phyloP scores from a whole-genome alignment of 2,888 invertebrate species.

The Pollenia amentaria region DNA sequence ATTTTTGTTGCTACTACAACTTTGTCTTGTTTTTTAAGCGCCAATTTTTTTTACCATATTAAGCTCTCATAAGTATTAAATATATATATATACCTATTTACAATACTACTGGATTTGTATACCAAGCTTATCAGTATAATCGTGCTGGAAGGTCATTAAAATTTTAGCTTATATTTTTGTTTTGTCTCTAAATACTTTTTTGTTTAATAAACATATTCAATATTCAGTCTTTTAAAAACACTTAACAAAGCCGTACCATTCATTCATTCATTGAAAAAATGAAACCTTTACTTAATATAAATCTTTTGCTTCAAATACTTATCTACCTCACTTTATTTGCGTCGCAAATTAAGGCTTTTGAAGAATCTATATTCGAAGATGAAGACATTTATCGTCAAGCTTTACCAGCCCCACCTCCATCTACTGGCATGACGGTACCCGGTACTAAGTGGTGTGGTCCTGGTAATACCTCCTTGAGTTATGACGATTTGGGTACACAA shows the following conservation, averaged over 20 bases:
- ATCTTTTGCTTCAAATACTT: neutral
- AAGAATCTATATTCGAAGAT: constrained; percentile 83
- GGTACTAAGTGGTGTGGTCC: constrained; percentile 98
- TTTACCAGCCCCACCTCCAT: constrained; percentile 78
- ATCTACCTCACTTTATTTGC: neutral
- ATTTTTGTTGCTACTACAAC: too few relatives aligned
- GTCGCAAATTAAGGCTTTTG: constrained; percentile 64
- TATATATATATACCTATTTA: neutral
- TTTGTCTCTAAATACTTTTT: neutral
- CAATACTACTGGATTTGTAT: constrained; percentile 12
- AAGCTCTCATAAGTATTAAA: neutral
- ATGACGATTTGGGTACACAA: constrained; percentile 92
- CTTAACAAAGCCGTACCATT: neutral
- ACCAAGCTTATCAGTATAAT: constrained; percentile 40
- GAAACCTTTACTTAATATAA: neutral
- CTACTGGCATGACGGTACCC: constrained; percentile 84
- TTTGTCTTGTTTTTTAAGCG: too few relatives aligned
- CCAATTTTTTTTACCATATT: neutral
- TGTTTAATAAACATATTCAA: neutral
- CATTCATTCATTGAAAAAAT: neutral
- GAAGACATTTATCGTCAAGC: constrained; percentile 83
- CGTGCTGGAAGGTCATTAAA: constrained; percentile 31
- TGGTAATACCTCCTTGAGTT: constrained; percentile 91
- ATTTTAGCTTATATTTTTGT: neutral
- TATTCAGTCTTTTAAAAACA: constrained; percentile 27